These are phyloP conservation scores for Solen grandis DNA, from an alignment of 1,140 invertebrate species.

Conservation along the genomic window DNA sequence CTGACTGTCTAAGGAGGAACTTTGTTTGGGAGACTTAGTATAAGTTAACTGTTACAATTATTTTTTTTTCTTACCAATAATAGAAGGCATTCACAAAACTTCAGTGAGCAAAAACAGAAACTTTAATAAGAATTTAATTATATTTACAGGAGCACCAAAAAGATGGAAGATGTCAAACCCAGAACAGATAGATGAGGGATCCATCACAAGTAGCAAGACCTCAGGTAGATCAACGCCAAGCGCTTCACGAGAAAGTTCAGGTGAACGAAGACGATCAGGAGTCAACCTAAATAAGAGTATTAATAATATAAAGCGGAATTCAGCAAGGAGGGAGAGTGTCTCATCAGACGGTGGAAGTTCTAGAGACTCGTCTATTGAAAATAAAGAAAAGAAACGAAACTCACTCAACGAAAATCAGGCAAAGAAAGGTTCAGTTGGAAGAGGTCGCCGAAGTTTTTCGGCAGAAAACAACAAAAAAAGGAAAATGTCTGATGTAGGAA, in stretches of 20 bases:
- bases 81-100: too few species aligned
- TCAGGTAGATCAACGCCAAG: constrained; percentile 13
- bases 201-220: constrained; percentile 12
- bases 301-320: neutral
- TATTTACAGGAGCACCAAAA: constrained; percentile 43
- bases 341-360: constrained; percentile 28
- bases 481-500: constrained; percentile 1
- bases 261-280: constrained; percentile 19
- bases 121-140: too few species aligned
- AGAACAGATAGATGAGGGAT: constrained; percentile 37
- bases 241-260: constrained; percentile 17
- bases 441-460: neutral
- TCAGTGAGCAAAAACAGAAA: too few species aligned
- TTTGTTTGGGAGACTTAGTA: too few species aligned
- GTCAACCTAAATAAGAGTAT: neutral
- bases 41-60: too few species aligned
- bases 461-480: constrained; percentile 10
- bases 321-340: constrained; percentile 11
- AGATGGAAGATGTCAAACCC: constrained; percentile 49
- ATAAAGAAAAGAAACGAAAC: constrained; percentile 9
- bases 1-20: too few species aligned
- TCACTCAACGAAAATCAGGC: too few species aligned
- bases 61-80: too few species aligned
- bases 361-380: constrained; percentile 32
- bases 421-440: constrained; percentile 1